Evolutionary conservation across 2,888 invertebrate species (phyloP), one percentile per base, ranked within the genome.

Genomic region (Sminthurides aquaticus): DNA sequence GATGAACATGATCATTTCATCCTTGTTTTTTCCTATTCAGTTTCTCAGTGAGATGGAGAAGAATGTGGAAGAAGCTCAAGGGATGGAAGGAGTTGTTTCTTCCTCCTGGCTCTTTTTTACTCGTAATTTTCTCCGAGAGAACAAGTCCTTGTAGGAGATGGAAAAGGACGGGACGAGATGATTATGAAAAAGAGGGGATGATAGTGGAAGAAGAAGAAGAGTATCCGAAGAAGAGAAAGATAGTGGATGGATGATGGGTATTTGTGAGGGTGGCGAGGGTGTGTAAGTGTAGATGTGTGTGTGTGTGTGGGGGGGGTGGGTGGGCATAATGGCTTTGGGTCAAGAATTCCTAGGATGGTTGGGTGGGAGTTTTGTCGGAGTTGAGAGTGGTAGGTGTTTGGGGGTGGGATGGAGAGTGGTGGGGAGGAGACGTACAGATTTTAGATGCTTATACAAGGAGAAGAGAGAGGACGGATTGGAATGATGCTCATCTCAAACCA

Each of bases 241-340:
- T 61, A 58, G 59, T 54, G 49, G 57, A 55, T 55, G 59, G 60
- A 64, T 64, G 63, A 66, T 61, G 5, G 43, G 43, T 34, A 34
- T 34, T 62, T 56, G 65, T 66, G 72, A 72, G 72, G 72, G 72
- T 70, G 72, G 72, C 68, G 72, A 70, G 72, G 72, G 72, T 70
- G 72, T 68, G 69, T 66, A 34, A 29, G 43, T 34, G 43, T 34
- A 34, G 8, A 15, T 34, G 43, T 34, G 15, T 34, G 43, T 34
- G 43, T 34, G 43, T 34, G 43, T 34, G 15, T 34, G 43, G 5
- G 43, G 5, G 43, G 43, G 43, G 43, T 34, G 43, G 43, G 43
- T 34, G 43, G 43, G 43, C 43, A 34, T 34, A 34, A 34, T 34
- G 43, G 43, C 43, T 34, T 34, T 34, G 43, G 43, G 43, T 34